Evolutionary conservation across 2,113 vertebrate genomes (phyloP), one percentile per base, ranked within the genome.

Genomic region (Takifugu bimaculatus): DNA sequence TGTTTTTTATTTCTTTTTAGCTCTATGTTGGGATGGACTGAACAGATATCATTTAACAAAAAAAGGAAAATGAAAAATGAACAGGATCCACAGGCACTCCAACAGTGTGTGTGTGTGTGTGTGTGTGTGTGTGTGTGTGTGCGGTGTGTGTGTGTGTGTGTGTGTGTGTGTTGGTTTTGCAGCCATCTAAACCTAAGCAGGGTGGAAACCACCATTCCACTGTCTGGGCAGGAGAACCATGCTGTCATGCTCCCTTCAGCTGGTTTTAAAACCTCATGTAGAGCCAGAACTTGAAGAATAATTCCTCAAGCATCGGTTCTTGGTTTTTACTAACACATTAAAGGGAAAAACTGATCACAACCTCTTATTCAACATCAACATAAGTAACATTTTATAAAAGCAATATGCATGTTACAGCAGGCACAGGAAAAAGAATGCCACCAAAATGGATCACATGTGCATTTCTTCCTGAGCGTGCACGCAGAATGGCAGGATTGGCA

Each of bases 151-250:
- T 10, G 7, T 39, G 35, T 39, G 35, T 39, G 35, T 39, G 32
- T 5, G 32, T 35, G 4, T 2, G 35, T 39, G 35, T 39, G 35
- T 39, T 12, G 44, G 13, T 15, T 15, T 45, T 45, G 44, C 44
- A 45, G 44, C 14, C 44, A 45, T 12, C 44, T 15, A 45, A 1
- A 45, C 13, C 44, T 14, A 15, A 45, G 44, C 44, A 14, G 44
- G 14, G 44, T 15, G 14, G 44, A 15, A 13, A 50, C 20, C 61
- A 57, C 59, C 80, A 69, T 79, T 81, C 61, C 72, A 83, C 4
- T 66, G 60, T 64, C 62, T 81, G 78, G 85, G 79, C 66, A 57
- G n/a, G 59, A 54, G 68, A 70, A 39, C 55, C 69, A 68, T 74
- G 69, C 65, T 74, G 70, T 74, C 65, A 56, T 76, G 75, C 79